Conservation (phyloP, 1,140 invertebrate species). For the Papilio dardanus region DNA sequence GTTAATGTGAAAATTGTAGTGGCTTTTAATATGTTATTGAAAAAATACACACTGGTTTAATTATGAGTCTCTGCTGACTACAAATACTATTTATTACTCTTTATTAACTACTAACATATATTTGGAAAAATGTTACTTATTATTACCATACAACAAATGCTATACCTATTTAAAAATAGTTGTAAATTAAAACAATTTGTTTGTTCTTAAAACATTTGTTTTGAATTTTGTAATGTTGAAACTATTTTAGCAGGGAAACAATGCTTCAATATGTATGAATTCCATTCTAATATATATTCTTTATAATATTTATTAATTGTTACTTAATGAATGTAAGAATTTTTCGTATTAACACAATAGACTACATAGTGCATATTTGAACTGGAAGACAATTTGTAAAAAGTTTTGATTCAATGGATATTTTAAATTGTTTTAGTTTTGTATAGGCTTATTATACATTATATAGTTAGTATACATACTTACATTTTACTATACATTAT, state of each 20-base stretch:
- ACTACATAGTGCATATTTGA: background rate
- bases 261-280: background rate
- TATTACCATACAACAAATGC: no score
- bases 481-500: no score
- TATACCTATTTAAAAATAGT: no score
- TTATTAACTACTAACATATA: no score
- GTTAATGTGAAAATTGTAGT: no score
- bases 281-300: background rate
- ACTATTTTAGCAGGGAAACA: background rate
- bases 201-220: background rate
- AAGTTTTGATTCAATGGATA: background rate
- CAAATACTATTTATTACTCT: no score
- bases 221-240: background rate
- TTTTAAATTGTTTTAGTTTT: background rate
- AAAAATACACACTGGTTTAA: no score
- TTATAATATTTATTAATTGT: background rate
- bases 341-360: background rate
- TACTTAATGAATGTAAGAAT: background rate
- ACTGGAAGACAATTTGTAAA: background rate
- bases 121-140: no score
- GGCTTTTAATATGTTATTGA: no score
- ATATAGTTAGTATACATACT: no score
- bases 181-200: background rate
- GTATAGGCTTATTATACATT: no score
- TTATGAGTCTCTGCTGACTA: no score